A percentile compares a stretch with the other conserved stretches of the same genome.
phyloP scores from a whole-genome alignment of 2,888 invertebrate genomes.

The Neoitamus cyanurus region DNA sequence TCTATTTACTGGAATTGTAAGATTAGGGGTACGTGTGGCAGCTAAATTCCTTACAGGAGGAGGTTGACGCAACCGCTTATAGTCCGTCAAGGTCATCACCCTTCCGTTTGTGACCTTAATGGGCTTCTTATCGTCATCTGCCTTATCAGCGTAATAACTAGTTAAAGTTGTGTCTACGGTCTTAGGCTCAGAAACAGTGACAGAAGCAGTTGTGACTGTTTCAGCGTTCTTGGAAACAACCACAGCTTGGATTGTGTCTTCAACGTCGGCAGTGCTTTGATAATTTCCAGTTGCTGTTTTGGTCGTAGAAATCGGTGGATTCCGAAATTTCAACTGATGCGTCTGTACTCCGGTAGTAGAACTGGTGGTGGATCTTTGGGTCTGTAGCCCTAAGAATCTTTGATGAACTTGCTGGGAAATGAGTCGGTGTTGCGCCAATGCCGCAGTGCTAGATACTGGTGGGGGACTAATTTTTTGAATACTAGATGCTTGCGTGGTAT shows the following conservation, averaged over 20 bases:
- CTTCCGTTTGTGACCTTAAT: slow-evolving; percentile 44
- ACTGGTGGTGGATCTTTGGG: neutral
- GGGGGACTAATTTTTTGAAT: neutral
- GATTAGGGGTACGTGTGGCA: neutral
- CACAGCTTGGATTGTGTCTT: slow-evolving; percentile 64
- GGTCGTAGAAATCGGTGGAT: neutral
- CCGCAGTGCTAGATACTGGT: neutral
- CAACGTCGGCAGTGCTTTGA: slow-evolving; percentile 57
- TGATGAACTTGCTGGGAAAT: slow-evolving; percentile 15
- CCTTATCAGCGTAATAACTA: slow-evolving; percentile 37
- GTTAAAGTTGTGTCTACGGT: slow-evolving; percentile 46
- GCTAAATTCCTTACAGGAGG: slow-evolving; percentile 58
- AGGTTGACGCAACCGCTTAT: slow-evolving; percentile 57
- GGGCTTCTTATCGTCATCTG: slow-evolving; percentile 37
- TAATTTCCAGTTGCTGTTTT: neutral
- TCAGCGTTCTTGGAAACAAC: slow-evolving; percentile 59
- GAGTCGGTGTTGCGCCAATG: slow-evolving; percentile 21
- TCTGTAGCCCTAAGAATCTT: neutral
- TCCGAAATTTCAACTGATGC: neutral
- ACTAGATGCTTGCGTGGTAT: neutral
- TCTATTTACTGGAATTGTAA: slow-evolving; percentile 44
- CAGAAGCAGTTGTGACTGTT: slow-evolving; percentile 59
- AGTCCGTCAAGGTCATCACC: slow-evolving; percentile 45
- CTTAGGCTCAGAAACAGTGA: slow-evolving; percentile 45
- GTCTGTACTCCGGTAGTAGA: neutral